Base-by-base conservation (phyloP, 2,113 vertebrate genomes). In the Melanostigma gelatinosum region DNA sequence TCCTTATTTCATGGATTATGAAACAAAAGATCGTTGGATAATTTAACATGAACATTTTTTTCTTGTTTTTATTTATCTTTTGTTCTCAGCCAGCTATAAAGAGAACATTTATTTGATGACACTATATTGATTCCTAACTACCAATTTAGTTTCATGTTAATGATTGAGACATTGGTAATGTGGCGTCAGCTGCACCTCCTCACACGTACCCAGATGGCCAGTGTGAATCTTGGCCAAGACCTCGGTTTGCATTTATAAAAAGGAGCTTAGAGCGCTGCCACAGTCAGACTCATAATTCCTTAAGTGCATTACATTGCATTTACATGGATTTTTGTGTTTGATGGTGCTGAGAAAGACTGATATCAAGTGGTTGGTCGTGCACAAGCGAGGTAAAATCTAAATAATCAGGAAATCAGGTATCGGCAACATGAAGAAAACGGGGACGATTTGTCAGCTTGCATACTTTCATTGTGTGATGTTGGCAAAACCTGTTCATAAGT, bases 111-210 rank as follows among this genome's bases (percentile, higher is more conserved):
- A 57, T 61, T 68, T 64, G 6, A 42, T 50, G 34, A 63, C 40
- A 61, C n/a, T 10, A n/a, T 18, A 68, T 34, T 40, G 10, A 65
- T 50, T 65, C 20, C 27, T 46, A 44, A 68, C 63, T 36, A 27
- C 27, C 63, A 36, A 77, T 36, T 57, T 4, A 27, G 69, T 34
- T n/a, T 64, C 18, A 58, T 65, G 20, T 70, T 79, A 75, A 69
- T 61, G 63, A 65, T 79, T 27, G 50, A 62, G 44, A 69, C 48
- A 32, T 54, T 46, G 34, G 29, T 70, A 48, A 32, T 24, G 55
- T 84, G 72, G 80, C 79, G 86, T 86, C 79, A 85, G 82, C 79
- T 84, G 84, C 60, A 79, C 74, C 72, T 86, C 76, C 72, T 85
- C 71, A 50, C 68, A 79, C 76, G 71, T 48, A 77, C 68, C 72